Evolutionary conservation across 2,797 vertebrate species (phyloP).

Genomic region (Karalla daura): DNA sequence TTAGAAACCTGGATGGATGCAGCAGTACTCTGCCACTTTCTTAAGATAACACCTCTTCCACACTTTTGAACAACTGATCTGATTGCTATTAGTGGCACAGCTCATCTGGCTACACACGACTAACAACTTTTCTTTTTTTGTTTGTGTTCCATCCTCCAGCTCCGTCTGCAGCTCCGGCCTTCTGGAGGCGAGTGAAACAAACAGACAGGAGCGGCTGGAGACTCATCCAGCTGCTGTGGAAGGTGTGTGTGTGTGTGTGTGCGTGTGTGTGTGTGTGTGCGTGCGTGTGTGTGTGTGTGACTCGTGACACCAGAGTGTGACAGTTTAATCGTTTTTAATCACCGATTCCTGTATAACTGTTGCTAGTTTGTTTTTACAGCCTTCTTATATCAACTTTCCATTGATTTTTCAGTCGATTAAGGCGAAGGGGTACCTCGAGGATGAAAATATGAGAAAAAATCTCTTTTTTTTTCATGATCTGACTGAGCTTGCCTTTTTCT

Average conservation of each 20-base stretch:
- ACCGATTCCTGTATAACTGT: neutral
- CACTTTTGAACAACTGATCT: too few relatives aligned
- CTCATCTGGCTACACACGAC: too few relatives aligned
- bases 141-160: conserved; percentile 47
- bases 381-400: conserved; percentile 13
- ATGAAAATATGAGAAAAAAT: neutral
- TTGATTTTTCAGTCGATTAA: conserved; percentile 1
- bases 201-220: conserved; percentile 36
- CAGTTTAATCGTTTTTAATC: conserved; percentile 54
- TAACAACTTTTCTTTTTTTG: too few relatives aligned
- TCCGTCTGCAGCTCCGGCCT: conserved; percentile 67
- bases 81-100: too few relatives aligned
- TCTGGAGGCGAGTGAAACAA: conserved; percentile 73
- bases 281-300: neutral
- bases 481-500: neutral
- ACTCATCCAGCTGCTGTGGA: conserved; percentile 74
- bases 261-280: neutral
- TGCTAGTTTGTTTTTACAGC: conserved; percentile 31
- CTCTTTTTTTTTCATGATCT: neutral
- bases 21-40: too few relatives aligned
- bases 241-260: conserved; percentile 61
- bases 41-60: too few relatives aligned
- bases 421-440: neutral
- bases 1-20: too few relatives aligned
- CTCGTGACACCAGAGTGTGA: conserved; percentile 6